Base-by-base conservation (phyloP, 2,888 invertebrate species). In the Halictus quadricinctus region DNA sequence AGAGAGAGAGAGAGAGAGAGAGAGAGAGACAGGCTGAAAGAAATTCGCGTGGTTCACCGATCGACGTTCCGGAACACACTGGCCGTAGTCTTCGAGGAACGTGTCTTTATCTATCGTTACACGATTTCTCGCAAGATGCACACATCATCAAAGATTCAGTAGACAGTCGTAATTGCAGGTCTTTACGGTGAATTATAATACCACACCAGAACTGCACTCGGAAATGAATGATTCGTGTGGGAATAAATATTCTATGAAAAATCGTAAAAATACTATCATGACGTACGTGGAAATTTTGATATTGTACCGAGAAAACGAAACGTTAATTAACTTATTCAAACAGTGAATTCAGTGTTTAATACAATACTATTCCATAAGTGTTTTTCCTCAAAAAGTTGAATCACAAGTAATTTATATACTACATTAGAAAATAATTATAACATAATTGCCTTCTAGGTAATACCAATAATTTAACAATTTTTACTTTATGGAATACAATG, bases 1-100 rank as follows among this genome's bases (percentile, higher is more conserved):
- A 36, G 36, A 36, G 36, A 5, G 36, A 36, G 36, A 36, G 36
- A 36, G 36, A 36, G 36, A 36, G 36, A 3, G 48, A 36, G 69
- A 25, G 80, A 25, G 76, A 60, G 13, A 60, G 12, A 60, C 46
- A 50, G 85, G 84, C 70, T 69, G 41, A 74, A 76, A 48, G 84
- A 72, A 84, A 78, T 86, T 81, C 79, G 74, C 86, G 87, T 76
- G 86, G 83, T 78, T 89, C 84, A 79, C 85, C 80, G 88, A 88
- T 87, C 90, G 88, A 83, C 87, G 92, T 87, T 91, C 85, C 86
- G 76, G 87, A 89, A 88, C 89, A 82, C 80, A 93, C 93, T 93
- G 93, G 77, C 87, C 81, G 86, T 77, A 64, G 81, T 89, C 84
- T 83, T 88, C 87, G 85, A 88, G 84, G 81, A 84, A 80, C 84